Conservation (phyloP, 2,797 vertebrate genomes). For the Phataginus tricuspis region DNA sequence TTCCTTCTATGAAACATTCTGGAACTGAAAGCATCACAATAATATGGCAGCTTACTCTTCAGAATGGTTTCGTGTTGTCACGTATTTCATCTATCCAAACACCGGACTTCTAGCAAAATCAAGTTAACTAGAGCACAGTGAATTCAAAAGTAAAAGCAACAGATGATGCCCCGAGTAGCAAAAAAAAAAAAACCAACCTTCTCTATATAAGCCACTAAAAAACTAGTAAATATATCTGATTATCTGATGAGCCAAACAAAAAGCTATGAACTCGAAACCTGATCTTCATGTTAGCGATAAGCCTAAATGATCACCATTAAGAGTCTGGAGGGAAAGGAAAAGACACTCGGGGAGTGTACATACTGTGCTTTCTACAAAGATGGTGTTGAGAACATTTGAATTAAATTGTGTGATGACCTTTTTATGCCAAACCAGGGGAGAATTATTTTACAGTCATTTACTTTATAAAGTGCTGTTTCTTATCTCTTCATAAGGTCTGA, state of each 20-base stretch:
- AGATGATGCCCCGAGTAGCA: background rate
- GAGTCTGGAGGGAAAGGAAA: background rate
- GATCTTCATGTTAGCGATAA: background rate
- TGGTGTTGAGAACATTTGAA: background rate
- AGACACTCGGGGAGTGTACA: background rate
- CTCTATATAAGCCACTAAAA: background rate
- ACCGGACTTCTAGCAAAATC: background rate
- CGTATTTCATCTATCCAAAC: background rate
- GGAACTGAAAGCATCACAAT: slow-evolving; percentile 62
- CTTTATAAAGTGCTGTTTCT: background rate
- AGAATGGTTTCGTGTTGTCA: background rate
- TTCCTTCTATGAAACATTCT: slow-evolving; percentile 59
- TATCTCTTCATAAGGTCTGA: background rate
- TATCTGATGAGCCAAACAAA: background rate
- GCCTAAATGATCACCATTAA: background rate
- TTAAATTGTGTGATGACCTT: background rate
- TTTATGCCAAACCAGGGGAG: background rate
- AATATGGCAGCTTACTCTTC: slow-evolving; percentile 26
- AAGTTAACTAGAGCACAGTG: background rate
- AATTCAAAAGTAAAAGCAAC: background rate
- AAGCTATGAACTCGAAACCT: background rate
- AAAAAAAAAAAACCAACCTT: background rate
- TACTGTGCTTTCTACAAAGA: background rate
- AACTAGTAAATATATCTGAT: background rate
- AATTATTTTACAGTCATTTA: background rate